These are phyloP conservation scores for Chironomus riparius DNA, from an alignment of 2,888 invertebrate species.

Conservation along the genomic window DNA sequence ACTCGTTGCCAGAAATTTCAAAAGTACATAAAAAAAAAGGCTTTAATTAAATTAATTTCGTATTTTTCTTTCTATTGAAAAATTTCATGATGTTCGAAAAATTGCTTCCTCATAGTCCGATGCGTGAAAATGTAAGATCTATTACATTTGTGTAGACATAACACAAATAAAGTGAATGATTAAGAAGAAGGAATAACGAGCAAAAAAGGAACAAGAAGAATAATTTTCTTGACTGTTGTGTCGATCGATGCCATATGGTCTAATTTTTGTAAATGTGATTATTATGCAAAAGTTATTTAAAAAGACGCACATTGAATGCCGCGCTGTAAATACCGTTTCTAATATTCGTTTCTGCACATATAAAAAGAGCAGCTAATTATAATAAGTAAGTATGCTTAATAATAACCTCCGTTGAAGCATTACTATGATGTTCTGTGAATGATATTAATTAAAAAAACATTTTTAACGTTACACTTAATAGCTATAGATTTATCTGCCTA, in stretches of 20 bases:
- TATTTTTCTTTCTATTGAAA: no score
- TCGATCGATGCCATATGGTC: background rate
- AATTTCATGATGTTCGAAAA: background rate
- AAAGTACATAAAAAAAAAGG: no score
- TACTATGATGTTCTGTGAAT: background rate
- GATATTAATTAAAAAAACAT: background rate
- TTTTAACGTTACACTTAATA: background rate
- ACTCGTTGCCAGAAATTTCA: no score
- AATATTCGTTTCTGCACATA: background rate
- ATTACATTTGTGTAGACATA: no score
- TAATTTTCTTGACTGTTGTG: background rate
- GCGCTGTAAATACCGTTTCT: background rate
- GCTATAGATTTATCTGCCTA: background rate
- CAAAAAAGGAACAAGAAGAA: background rate
- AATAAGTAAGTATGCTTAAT: background rate
- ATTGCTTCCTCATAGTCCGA: background rate
- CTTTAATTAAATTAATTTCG: background rate
- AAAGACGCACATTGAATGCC: background rate
- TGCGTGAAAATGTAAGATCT: background rate
- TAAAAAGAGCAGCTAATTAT: background rate
- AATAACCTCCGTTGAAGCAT: background rate
- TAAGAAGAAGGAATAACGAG: background rate
- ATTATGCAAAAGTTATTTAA: background rate
- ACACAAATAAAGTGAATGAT: background rate
- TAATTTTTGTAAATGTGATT: background rate